A percentile compares a stretch with the other conserved stretches of the same genome.
Evolutionary conservation across 1,140 invertebrate genomes (phyloP).

Genomic region (Colletes latitarsis): DNA sequence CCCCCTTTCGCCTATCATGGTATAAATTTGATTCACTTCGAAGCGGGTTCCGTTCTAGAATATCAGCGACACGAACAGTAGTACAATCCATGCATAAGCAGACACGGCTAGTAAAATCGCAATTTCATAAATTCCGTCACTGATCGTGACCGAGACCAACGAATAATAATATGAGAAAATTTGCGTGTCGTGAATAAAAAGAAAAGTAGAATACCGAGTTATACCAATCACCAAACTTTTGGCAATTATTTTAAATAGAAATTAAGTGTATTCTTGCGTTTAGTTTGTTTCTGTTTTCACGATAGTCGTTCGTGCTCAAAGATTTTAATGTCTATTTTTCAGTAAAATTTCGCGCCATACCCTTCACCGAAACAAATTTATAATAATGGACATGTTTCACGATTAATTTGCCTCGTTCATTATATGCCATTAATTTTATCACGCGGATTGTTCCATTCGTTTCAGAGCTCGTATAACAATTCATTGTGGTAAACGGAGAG

Average conservation of each 20-base stretch:
- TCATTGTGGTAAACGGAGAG: background rate
- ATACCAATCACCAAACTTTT: background rate
- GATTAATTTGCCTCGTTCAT: background rate
- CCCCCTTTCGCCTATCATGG: constrained; percentile 24
- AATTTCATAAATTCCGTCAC: background rate
- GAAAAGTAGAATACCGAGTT: background rate
- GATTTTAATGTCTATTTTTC: too few relatives aligned
- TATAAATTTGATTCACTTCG: constrained; percentile 41
- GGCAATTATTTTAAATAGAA: too few relatives aligned
- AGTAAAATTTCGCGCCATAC: background rate
- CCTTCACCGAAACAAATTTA: background rate
- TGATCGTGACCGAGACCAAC: background rate
- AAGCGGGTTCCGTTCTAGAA: background rate
- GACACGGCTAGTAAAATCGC: background rate
- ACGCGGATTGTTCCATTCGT: background rate
- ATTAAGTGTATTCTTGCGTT: too few relatives aligned
- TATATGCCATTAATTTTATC: background rate
- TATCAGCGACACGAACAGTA: constrained; percentile 15
- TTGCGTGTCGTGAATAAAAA: background rate
- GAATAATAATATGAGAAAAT: background rate
- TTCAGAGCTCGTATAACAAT: background rate
- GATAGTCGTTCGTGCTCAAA: too few relatives aligned
- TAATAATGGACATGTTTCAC: background rate
- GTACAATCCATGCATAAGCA: constrained; percentile 19
- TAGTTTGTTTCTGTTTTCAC: too few relatives aligned